These are phyloP conservation scores for Rhegmatorhina hoffmannsi DNA, from an alignment of 2,113 vertebrate species.

Conservation along the genomic window DNA sequence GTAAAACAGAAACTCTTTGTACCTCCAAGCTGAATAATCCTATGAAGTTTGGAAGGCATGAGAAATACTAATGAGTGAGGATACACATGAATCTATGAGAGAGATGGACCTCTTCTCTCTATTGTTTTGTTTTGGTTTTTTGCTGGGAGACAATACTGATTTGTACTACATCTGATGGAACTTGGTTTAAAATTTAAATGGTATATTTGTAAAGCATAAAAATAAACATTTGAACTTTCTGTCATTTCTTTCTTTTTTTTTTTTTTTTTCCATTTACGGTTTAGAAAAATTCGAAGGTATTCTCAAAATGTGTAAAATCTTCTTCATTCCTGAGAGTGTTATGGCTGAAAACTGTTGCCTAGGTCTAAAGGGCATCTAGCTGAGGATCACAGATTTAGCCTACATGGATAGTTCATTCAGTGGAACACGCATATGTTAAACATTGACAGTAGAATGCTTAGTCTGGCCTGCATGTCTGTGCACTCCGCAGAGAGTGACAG, in stretches of 20 bases:
- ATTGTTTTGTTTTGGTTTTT: background rate
- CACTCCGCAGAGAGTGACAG: background rate
- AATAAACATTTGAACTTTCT: background rate
- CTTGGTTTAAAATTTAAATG: background rate
- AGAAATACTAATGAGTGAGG: background rate
- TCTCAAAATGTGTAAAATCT: background rate
- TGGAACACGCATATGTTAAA: background rate
- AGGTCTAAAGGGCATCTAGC: background rate
- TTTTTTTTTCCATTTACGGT: background rate
- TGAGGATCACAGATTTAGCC: background rate
- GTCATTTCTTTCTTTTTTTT: background rate
- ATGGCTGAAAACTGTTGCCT: background rate
- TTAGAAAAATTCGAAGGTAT: background rate
- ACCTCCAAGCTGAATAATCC: background rate
- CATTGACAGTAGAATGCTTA: background rate
- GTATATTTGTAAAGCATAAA: background rate
- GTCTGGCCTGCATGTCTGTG: background rate
- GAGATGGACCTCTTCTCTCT: background rate
- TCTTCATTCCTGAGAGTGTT: rapidly evolving
- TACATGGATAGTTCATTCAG: background rate
- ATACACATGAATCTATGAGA: background rate
- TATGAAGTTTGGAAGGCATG: background rate
- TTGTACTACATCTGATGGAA: background rate
- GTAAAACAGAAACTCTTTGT: background rate
- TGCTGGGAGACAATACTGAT: background rate